Evolutionary conservation across 2,113 vertebrate genomes (phyloP).

Genomic region (Leptodactylus fuscus): DNA sequence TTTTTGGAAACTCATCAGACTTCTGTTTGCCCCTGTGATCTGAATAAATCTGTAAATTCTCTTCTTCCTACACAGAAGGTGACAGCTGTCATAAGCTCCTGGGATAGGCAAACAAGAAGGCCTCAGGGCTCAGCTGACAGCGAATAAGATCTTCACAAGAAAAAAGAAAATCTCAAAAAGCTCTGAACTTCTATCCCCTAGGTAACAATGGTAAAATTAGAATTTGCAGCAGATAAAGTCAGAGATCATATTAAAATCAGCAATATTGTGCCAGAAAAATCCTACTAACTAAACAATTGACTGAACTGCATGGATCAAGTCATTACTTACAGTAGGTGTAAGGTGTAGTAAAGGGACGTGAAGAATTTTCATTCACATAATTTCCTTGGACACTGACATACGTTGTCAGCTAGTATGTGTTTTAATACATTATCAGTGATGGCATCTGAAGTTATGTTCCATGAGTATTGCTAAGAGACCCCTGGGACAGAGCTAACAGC

Average conservation of each 20-base stretch:
- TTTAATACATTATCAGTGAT: background rate
- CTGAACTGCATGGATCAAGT: background rate
- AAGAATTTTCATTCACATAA: background rate
- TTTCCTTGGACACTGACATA: background rate
- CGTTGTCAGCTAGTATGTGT: background rate
- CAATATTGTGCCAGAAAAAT: background rate
- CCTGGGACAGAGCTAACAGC: too few species aligned
- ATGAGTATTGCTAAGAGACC: background rate
- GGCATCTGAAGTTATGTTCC: too few species aligned
- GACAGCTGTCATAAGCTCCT: conserved; percentile 57
- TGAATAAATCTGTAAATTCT: conserved; percentile 54
- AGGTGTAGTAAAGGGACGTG: background rate
- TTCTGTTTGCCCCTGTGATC: conserved; percentile 55
- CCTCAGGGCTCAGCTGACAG: conserved; percentile 52
- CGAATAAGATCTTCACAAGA: conserved; percentile 48
- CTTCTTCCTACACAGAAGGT: conserved; percentile 51
- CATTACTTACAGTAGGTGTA: too few species aligned
- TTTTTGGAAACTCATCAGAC: conserved; percentile 35
- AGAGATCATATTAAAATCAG: conserved; percentile 45
- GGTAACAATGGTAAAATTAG: conserved; percentile 39
- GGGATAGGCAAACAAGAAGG: conserved; percentile 56
- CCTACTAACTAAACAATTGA: background rate
- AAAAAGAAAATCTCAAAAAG: conserved; percentile 33
- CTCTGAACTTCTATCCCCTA: conserved; percentile 46
- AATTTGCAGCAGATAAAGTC: conserved; percentile 45